Evolutionary conservation across 2,797 vertebrate genomes (phyloP).

Genomic region (Choloepus didactylus): DNA sequence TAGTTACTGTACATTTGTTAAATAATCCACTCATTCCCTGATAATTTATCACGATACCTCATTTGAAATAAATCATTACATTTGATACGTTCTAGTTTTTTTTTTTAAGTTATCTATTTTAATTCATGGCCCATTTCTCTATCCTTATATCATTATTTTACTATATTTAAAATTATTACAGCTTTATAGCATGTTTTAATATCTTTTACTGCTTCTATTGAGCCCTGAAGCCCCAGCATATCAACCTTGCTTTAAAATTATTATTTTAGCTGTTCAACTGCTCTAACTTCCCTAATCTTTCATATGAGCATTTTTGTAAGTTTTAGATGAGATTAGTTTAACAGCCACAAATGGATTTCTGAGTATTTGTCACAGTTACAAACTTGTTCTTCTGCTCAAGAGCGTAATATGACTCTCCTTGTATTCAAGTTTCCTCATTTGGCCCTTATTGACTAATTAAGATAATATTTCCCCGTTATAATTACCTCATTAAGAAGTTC

Average conservation of each 20-base stretch:
- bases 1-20: neutral
- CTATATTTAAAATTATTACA: neutral
- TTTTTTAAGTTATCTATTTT: neutral
- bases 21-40: neutral
- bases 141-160: neutral
- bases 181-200: neutral
- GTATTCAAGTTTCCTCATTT: neutral
- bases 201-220: neutral
- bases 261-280: neutral
- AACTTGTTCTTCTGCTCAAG: neutral
- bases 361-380: neutral
- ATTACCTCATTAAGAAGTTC: neutral
- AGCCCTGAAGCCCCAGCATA: neutral
- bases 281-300: neutral
- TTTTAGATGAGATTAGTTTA: neutral
- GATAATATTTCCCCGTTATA: neutral
- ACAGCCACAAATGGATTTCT: neutral
- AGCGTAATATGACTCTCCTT: neutral
- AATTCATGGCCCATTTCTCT: neutral
- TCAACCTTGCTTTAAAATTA: constrained; percentile 20
- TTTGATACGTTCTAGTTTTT: neutral
- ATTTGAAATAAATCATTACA: neutral
- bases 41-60: neutral
- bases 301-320: neutral
- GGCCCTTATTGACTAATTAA: neutral